Evolutionary conservation across 2,113 vertebrate genomes (phyloP).

Genomic region (Sarotherodon lohbergeri): DNA sequence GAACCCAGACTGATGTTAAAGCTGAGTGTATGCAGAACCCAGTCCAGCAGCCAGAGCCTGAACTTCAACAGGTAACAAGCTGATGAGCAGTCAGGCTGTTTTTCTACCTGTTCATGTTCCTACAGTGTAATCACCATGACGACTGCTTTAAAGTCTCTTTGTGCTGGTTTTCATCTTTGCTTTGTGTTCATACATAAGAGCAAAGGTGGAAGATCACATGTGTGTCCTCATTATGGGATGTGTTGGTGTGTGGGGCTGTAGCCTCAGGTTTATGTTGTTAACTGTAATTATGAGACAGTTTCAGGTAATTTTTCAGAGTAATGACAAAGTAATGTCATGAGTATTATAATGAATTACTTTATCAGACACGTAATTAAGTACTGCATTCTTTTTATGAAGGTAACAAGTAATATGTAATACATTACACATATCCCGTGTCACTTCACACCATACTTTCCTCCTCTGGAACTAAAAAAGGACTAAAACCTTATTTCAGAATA

Average conservation of each 20-base stretch:
- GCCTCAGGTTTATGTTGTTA: neutral
- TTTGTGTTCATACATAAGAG: neutral
- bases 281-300: neutral
- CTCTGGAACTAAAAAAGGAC: neutral
- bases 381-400: neutral
- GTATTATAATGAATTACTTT: neutral
- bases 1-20: neutral
- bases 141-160: neutral
- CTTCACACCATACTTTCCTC: neutral
- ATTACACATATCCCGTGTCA: neutral
- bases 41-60: neutral
- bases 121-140: neutral
- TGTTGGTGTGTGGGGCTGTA: neutral
- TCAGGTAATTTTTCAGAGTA: neutral
- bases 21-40: neutral
- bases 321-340: neutral
- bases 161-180: neutral
- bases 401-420: neutral
- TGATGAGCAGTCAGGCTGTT: neutral
- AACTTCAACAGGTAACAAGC: neutral
- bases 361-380: neutral
- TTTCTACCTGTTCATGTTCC: neutral
- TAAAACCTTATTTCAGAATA: neutral
- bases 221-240: neutral
- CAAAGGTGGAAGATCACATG: neutral